phyloP scores from a whole-genome alignment of 2,797 vertebrate genomes.

The Odontamblyopus lacepedii region DNA sequence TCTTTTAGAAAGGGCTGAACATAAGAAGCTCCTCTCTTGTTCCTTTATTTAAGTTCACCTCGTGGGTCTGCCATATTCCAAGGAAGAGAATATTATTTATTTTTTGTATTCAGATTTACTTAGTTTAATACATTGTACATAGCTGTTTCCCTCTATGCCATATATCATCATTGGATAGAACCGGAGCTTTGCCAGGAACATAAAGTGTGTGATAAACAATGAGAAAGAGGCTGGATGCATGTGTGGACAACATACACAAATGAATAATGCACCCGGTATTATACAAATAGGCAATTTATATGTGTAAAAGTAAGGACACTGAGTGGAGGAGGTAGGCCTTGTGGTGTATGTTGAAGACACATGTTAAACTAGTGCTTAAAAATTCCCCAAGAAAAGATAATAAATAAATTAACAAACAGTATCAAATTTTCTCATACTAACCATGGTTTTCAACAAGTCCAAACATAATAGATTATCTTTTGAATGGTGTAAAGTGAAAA shows the following conservation, averaged over 20 bases:
- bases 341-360: neutral
- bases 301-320: conserved; percentile 13
- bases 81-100: neutral
- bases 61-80: neutral
- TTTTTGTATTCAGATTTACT: conserved; percentile 8
- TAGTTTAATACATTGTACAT: conserved; percentile 9
- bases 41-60: conserved; percentile 18
- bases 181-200: conserved; percentile 21
- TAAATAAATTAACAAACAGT: neutral
- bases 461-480: too few species aligned
- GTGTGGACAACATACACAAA: conserved; percentile 24
- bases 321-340: conserved; percentile 7
- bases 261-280: conserved; percentile 15
- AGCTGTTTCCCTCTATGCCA: conserved; percentile 18
- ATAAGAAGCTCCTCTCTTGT: conserved; percentile 23
- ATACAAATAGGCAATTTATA: conserved; percentile 15
- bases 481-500: too few species aligned
- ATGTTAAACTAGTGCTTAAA: neutral
- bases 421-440: neutral
- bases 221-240: conserved; percentile 14
- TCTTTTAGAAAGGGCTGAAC: conserved; percentile 17
- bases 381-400: neutral
- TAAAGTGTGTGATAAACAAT: conserved; percentile 22
- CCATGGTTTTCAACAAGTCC: neutral
- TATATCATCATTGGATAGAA: conserved; percentile 31